Percentiles rank a stretch among this genome's conserved stretches.
phyloP scores from a whole-genome alignment of 2,888 invertebrate genomes.

The Phortica okadai region DNA sequence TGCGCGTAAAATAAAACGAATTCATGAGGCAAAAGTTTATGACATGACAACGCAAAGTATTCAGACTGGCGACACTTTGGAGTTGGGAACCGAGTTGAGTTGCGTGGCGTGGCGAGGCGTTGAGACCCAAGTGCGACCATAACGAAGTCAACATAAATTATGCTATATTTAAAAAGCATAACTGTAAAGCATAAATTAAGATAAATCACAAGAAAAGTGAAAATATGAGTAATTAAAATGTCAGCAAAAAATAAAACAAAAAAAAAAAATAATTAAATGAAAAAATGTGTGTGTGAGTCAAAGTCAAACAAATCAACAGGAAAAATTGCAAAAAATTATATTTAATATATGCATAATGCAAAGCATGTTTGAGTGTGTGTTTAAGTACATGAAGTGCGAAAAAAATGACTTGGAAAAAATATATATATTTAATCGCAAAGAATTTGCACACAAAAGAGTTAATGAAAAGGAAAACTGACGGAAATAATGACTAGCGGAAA shows the following conservation, averaged over 20 bases:
- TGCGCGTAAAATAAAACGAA: neutral
- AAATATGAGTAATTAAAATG: slow-evolving; percentile 61
- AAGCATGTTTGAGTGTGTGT: neutral
- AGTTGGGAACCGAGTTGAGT: neutral
- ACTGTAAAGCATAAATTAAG: slow-evolving; percentile 53
- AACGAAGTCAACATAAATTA: slow-evolving; percentile 6
- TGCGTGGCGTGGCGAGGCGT: neutral
- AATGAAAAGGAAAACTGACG: slow-evolving; percentile 29
- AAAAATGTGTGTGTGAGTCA: neutral
- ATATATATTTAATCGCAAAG: slow-evolving; percentile 2
- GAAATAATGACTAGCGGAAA: slow-evolving; percentile 31
- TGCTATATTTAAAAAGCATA: slow-evolving; percentile 19
- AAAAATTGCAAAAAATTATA: neutral
- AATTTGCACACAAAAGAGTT: slow-evolving; percentile 29
- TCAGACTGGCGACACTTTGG: slow-evolving; percentile 10
- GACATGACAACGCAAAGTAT: slow-evolving; percentile 10
- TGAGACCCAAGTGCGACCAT: neutral
- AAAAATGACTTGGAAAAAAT: neutral
- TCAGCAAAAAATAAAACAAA: neutral
- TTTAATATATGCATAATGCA: neutral
- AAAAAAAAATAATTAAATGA: neutral
- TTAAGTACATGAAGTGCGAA: neutral
- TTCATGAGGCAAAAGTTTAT: slow-evolving; percentile 24
- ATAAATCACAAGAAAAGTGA: slow-evolving; percentile 59
- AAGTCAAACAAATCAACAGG: neutral